These are phyloP conservation scores for Sciaenops ocellatus DNA, from an alignment of 2,797 vertebrate genomes.

Conservation along the genomic window DNA sequence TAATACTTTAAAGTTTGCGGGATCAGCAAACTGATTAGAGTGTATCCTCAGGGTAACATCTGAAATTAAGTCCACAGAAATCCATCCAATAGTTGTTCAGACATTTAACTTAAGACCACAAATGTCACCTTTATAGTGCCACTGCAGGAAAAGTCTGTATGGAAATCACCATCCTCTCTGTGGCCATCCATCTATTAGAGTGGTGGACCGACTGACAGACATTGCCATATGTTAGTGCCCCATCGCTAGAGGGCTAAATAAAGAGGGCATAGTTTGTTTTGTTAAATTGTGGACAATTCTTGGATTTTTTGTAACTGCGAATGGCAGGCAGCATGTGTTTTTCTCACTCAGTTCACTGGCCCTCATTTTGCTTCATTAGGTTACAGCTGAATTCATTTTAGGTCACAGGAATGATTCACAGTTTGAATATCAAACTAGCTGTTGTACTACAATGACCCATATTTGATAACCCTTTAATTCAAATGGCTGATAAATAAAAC, in stretches of 20 bases:
- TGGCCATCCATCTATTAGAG: neutral
- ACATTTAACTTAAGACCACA: neutral
- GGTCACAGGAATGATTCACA: neutral
- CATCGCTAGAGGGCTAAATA: neutral
- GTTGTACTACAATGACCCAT: neutral
- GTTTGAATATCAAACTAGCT: constrained; percentile 1
- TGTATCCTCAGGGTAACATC: neutral
- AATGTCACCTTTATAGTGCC: neutral
- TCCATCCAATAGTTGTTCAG: too few species aligned
- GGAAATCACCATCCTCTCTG: neutral
- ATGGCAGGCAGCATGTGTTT: neutral
- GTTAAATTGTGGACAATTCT: neutral
- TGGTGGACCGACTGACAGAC: neutral
- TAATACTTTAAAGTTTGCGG: neutral
- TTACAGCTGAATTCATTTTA: constrained; percentile 1
- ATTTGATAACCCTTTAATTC: neutral
- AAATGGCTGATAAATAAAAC: neutral
- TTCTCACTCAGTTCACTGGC: neutral
- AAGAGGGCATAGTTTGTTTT: neutral
- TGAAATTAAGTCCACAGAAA: neutral
- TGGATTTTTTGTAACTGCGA: neutral
- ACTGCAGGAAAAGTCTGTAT: neutral
- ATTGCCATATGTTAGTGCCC: neutral
- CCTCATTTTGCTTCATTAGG: neutral
- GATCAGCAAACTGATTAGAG: neutral